Base-by-base conservation (phyloP, 1,140 invertebrate species). In the Whitmania pigra region DNA sequence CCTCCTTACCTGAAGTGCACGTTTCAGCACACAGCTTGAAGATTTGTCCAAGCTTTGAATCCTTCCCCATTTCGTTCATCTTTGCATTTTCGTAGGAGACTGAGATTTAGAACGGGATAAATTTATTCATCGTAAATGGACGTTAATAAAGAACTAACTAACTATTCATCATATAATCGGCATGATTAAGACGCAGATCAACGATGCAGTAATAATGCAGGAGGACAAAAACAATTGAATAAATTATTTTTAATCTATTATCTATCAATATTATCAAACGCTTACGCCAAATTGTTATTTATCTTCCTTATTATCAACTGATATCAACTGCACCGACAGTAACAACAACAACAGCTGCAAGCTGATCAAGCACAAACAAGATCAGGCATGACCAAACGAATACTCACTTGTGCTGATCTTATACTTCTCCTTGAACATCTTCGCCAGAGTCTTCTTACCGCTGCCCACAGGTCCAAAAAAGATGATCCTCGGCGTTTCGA, bases 361-460 rank as follows among this genome's bases (percentile, higher is more conserved):
- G 31, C 6, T 36, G 31, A 36, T 36, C 6, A 2, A 36, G 6
- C 31, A 36, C 31, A 36, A 6, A 36, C 31, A 6, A 36, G 31
- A 36, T 36, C 9, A 49, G 13, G 13, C 43, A 11, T 13, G 43
- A 49, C 0, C 43, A 1, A 49, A 49, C 43, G 9, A 49, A 49
- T 17, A 4, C 57, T 63, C 22, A 63, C 57, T 17, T 15, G 29
- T 22, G 22, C 29, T 78, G 73, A 83, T 76, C 63, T 81, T 81
- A 72, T 83, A 83, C 75, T 83, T 82, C 69, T 78, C 79, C n/a
- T 81, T 79, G 49, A 83, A 53, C 25, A 82, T 75, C 15, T 77
- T 76, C 3, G 82, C 81, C 71, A 82, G 80, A 13, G 80, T 79
- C 54, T 76, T 77, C 74, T 81, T 80, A 0, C 82, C 82, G 74